Percentiles rank a stretch among this genome's conserved stretches.
Evolutionary conservation across 2,888 invertebrate genomes (phyloP).

Genomic region (Escarpia spicata): DNA sequence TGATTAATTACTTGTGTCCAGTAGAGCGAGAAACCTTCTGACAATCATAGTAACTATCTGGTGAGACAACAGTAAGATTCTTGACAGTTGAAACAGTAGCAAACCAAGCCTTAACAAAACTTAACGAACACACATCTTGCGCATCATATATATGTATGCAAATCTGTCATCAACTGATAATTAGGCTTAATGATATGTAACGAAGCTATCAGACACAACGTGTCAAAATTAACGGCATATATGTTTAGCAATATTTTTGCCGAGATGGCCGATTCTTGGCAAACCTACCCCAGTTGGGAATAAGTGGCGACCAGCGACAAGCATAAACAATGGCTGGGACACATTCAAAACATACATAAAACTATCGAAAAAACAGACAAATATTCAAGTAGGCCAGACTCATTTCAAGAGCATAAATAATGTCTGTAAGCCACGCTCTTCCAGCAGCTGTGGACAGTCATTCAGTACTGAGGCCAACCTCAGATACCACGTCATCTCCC

Average conservation of each 20-base stretch:
- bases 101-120: neutral
- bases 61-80: neutral
- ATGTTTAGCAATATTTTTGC: neutral
- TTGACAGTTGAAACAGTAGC: neutral
- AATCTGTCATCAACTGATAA: neutral
- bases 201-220: neutral
- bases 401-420: neutral
- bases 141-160: neutral
- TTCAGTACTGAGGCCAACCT: neutral
- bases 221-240: neutral
- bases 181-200: neutral
- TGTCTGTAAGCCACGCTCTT: neutral
- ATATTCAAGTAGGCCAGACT: neutral
- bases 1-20: neutral
- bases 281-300: neutral
- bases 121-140: neutral
- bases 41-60: neutral
- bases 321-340: neutral
- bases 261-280: neutral
- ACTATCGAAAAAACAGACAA: neutral
- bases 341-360: neutral
- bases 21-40: neutral
- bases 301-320: neutral
- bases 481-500: conserved; percentile 3
- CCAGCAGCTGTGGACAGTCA: neutral